Conservation (phyloP, 2,797 vertebrate species). For the Steatocranus sp. region DNA sequence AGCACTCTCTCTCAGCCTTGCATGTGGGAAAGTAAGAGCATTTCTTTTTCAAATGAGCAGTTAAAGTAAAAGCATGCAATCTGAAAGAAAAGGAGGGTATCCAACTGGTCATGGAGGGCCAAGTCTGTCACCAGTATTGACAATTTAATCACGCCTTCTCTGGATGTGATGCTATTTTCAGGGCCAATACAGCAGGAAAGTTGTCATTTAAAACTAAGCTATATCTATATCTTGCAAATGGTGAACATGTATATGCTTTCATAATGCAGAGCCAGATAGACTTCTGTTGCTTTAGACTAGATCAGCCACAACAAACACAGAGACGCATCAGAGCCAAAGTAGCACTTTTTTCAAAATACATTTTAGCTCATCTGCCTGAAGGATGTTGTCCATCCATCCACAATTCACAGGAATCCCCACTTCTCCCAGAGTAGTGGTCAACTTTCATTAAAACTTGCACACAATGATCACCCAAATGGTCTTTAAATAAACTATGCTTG, state of each 20-base stretch:
- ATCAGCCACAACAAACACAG: background rate
- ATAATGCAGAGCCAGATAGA: background rate
- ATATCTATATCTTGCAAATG: background rate
- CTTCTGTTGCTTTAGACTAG: background rate
- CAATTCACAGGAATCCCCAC: background rate
- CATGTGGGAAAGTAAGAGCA: background rate
- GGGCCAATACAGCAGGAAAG: background rate
- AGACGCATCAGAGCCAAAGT: background rate
- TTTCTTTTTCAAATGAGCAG: background rate
- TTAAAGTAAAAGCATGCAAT: background rate
- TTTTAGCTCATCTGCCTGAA: background rate
- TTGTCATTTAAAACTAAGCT: background rate
- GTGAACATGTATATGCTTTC: background rate
- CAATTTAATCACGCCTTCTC: background rate
- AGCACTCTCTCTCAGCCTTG: background rate
- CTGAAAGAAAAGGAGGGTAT: background rate
- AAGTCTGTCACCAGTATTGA: background rate
- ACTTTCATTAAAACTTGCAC: background rate
- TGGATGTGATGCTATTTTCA: background rate
- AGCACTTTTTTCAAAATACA: background rate
- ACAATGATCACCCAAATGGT: background rate
- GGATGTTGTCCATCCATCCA: background rate
- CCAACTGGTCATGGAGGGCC: background rate
- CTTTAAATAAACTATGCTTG: background rate
- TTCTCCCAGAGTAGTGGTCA: background rate